Base-by-base conservation (phyloP, 2,888 invertebrate species). In the Tenthredo notha region DNA sequence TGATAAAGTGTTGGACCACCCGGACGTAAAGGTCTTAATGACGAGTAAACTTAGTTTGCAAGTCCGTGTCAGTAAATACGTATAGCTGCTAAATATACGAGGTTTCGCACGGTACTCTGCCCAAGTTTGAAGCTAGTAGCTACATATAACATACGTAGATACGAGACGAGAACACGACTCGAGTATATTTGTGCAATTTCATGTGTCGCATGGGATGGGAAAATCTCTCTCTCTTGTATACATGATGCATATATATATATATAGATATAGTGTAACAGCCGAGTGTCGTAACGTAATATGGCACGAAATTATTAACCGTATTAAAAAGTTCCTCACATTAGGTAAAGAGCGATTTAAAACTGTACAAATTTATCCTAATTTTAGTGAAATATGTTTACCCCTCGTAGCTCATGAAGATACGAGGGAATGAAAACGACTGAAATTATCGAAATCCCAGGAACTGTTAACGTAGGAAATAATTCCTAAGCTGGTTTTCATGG, bases 21-120 rank as follows among this genome's bases (percentile, higher is more conserved):
- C 25, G 47, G 47, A 83, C 25, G 67, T 15, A 10, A 67, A 83
- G 83, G 83, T 33, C 70, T 83, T 88, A 86, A 88, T 86, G 87
- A 86, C 54, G 88, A 86, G 87, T 77, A 86, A 87, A 88, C 86
- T 86, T 82, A 86, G 86, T 86, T 87, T 84, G 70, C 84, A 40
- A 77, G 84, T 77, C 50, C 67, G 67, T 37, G 33, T 47, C 58
- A 47, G 83, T 47, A 70, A 83, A 83, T 82, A 83, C 47, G 67
- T 70, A n/a, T 37, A 54, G 15, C 82, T 82, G 29, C 83, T 83
- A 33, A 65, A 67, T 83, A 83, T 70, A 67, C 67, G 18, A 65
- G 29, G 25, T 43, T 61, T 54, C 21, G 61, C 37, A 58, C 6
- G 77, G 78, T 40, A 33, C 50, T 77, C 25, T 50, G 29, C 54